A percentile compares a stretch with the other conserved stretches of the same genome.
phyloP scores from a whole-genome alignment of 2,888 invertebrate genomes.

The Molorchus minor region DNA sequence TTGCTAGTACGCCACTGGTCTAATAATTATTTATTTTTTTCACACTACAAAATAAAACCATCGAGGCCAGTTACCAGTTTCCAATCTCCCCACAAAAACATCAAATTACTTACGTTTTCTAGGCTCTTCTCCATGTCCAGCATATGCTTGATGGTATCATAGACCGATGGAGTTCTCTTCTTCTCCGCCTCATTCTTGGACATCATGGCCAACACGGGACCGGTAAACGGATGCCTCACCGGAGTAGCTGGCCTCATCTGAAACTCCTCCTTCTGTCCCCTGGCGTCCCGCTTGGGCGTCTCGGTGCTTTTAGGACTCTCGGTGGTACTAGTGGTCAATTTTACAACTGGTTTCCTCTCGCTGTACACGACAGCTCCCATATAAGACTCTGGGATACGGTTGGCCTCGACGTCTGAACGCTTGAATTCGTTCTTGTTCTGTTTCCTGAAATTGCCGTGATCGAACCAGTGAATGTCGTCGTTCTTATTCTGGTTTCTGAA shows the following conservation, averaged over 20 bases:
- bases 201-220: slow-evolving; percentile 66
- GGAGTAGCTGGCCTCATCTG: slow-evolving; percentile 70
- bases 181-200: slow-evolving; percentile 51
- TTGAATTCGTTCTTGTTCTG: slow-evolving; percentile 33
- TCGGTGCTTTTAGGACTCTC: slow-evolving; percentile 33
- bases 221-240: slow-evolving; percentile 65
- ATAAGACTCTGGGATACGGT: slow-evolving; percentile 28
- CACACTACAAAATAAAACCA: too few relatives aligned
- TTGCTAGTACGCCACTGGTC: too few relatives aligned
- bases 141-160: slow-evolving; percentile 68
- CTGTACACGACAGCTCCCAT: slow-evolving; percentile 45
- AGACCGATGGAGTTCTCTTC: slow-evolving; percentile 64
- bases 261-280: slow-evolving; percentile 73
- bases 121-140: slow-evolving; percentile 66
- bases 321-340: slow-evolving; percentile 47
- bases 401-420: slow-evolving; percentile 13
- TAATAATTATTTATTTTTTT: too few relatives aligned
- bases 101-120: slow-evolving; percentile 66
- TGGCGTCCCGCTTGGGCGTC: slow-evolving; percentile 44
- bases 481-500: slow-evolving; percentile 33
- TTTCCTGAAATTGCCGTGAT: slow-evolving; percentile 41
- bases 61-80: too few relatives aligned
- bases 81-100: slow-evolving; percentile 1
- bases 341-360: slow-evolving; percentile 59
- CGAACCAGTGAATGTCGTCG: slow-evolving; percentile 48